Evolutionary conservation across 2,797 vertebrate genomes (phyloP), one percentile per base, ranked within the genome.

Genomic region (Danio aesculapii): DNA sequence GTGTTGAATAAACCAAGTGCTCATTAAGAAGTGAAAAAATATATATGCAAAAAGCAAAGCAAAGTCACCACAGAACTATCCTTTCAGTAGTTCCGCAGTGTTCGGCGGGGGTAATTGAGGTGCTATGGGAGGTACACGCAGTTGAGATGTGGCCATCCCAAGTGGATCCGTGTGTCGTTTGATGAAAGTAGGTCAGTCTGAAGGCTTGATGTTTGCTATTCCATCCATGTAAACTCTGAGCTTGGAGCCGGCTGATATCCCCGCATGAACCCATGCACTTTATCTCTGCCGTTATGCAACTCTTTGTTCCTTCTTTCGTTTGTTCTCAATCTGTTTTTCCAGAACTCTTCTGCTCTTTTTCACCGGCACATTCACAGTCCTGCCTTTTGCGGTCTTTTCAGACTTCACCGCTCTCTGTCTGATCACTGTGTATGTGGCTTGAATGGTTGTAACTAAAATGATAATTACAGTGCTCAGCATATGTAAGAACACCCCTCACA

Each of bases 161-260:
- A 84, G 86, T 90, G 88, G 85, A 91, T 93, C 89, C 91, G 89
- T 92, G 87, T 93, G 91, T 92, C 88, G 82, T 81, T 84, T 88
- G 87, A 88, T 91, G 89, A 92, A 94, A 94, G 88, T 94, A 91
- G 92, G 93, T 94, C 92, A 93, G 91, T 90, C 85, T 82, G 82
- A 79, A 87, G 87, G 87, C 82, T 84, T 82, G 71, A 88, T 91
- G 88, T 89, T 95, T 93, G 92, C 90, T 92, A 93, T 93, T 90
- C 92, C 83, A 86, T 83, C 91, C 79, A 69, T 91, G 91, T 90
- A 88, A 90, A 90, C 84, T 88, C 90, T 91, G 90, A 89, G 89
- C 88, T 90, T 77, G 8, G 67, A 90, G 89, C 88, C 86, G 83
- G 84, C 87, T 89, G 88, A 78, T 90, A 88, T 88, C 91, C 91